Evolutionary conservation across 2,113 vertebrate species (phyloP).

Genomic region (Lamprotornis superbus): DNA sequence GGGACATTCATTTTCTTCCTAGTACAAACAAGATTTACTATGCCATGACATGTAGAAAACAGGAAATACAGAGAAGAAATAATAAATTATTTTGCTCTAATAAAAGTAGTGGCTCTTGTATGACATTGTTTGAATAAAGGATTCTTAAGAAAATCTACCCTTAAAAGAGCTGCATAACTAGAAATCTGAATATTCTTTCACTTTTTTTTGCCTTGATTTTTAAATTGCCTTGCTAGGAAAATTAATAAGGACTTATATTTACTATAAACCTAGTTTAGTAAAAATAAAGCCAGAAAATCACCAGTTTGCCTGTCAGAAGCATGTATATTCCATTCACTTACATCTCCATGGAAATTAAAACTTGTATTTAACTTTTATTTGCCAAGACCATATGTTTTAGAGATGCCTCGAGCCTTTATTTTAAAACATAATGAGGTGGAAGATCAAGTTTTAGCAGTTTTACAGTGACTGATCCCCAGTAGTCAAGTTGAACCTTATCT

Average conservation of each 20-base stretch:
- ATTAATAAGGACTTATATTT: background rate
- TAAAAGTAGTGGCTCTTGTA: background rate
- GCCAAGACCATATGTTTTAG: background rate
- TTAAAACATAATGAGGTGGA: background rate
- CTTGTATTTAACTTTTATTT: background rate
- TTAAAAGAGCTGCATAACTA: background rate
- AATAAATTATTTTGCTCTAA: background rate
- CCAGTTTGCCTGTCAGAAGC: background rate
- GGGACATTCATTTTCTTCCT: background rate
- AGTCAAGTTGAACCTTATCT: background rate
- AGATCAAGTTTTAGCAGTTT: background rate
- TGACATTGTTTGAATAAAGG: background rate
- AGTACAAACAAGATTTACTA: background rate
- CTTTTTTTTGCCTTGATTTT: background rate
- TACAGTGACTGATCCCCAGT: background rate
- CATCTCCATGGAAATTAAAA: background rate
- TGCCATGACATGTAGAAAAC: background rate
- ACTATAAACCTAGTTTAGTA: background rate
- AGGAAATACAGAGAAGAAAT: background rate
- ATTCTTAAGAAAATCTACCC: background rate
- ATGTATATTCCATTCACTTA: background rate
- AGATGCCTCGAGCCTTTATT: background rate
- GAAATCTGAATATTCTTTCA: background rate
- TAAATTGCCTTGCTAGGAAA: background rate
- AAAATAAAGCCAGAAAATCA: background rate